A percentile compares a stretch with the other conserved stretches of the same genome.
Evolutionary conservation across 2,888 invertebrate species (phyloP).

Genomic region (Timema podura): DNA sequence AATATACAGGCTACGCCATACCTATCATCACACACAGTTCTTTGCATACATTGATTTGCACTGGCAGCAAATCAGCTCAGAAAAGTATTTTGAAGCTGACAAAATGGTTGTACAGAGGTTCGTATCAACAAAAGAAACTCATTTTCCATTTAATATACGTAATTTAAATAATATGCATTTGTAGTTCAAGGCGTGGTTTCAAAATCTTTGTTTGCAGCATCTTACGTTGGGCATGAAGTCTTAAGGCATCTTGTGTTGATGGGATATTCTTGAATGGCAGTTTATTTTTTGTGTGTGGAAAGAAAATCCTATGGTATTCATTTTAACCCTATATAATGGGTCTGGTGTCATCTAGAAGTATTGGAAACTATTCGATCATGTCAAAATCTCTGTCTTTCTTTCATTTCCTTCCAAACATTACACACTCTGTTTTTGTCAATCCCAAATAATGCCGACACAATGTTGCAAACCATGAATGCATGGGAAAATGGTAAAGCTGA

Average conservation of each 20-base stretch:
- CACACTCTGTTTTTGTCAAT: constrained; percentile 7
- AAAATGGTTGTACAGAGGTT: background rate
- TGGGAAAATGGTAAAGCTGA: constrained; percentile 1
- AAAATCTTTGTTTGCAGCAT: too few species aligned
- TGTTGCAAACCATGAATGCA: background rate
- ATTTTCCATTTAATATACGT: background rate
- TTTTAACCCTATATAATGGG: background rate
- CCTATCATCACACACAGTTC: constrained; percentile 12
- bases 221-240: too few species aligned
- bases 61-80: constrained; percentile 6
- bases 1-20: background rate
- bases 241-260: too few species aligned
- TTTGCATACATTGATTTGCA: constrained; percentile 11
- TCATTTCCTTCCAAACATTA: constrained; percentile 2
- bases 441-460: background rate
- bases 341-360: background rate
- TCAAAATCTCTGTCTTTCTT: background rate
- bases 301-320: too few species aligned
- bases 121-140: background rate
- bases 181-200: background rate
- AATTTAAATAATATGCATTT: background rate
- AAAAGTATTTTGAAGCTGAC: background rate
- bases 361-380: constrained; percentile 4
- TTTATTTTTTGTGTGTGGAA: too few species aligned
- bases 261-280: too few species aligned